Base-by-base conservation (phyloP, 2,797 vertebrate genomes). In the Clarias platycephalus region DNA sequence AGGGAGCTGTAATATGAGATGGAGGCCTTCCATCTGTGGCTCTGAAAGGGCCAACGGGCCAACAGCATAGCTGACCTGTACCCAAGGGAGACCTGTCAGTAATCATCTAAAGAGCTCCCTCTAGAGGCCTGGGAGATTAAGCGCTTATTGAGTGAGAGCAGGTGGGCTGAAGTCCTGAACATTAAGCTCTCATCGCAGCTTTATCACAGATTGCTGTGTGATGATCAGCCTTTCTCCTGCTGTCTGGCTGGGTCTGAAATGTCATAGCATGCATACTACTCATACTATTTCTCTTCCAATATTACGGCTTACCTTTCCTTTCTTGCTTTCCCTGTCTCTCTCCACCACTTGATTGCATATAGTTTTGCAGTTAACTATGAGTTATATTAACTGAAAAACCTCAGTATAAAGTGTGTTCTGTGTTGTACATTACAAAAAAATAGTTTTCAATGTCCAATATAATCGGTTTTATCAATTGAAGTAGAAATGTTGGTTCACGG, bases 51-150 rank as follows among this genome's bases (percentile, higher is more conserved):
- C 63, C 85, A 90, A 84, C 90, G 84, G 77, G 89, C 88, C 84
- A 88, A 88, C 91, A 83, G 84, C 86, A 93, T 94, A 90, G 90
- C 89, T 93, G 92, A 84, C 83, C 77, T 90, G 82, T 87, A 88
- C 88, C 92, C 80, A 58, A 81, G 82, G 88, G 55, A 91, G 74
- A 40, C 86, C 85, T 87, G 80, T 83, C 87, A 87, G 88, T 93
- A 92, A 93, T 94, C 92, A 91, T 90, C 89, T 91, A 77, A 84
- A 88, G 86, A 91, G 90, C 80, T 67, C 88, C 88, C 87, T 83
- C 89, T 89, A 87, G 64, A 86, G 87, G 88, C 78, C 24, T 62
- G 66, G 84, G 84, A 84, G 64, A 76, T 81, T 55, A 2, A 85
- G 85, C 81, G 83, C 90, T 90, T 85, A 86, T 53, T 87, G 87